A percentile compares a stretch with the other conserved stretches of the same genome.
Evolutionary conservation across 2,888 invertebrate genomes (phyloP).

Genomic region (Atrina japonica): DNA sequence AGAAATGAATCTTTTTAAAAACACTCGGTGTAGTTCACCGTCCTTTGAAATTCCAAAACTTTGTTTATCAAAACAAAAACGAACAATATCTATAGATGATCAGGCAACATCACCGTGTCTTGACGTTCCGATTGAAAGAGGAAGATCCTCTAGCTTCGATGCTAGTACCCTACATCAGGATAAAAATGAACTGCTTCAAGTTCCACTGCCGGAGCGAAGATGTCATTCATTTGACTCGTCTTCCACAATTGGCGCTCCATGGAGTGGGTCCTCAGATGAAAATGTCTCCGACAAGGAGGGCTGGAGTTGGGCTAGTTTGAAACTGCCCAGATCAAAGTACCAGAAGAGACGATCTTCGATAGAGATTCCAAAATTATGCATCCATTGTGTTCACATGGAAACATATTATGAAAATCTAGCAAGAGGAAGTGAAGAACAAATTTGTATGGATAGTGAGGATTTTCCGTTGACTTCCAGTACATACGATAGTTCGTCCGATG

Average conservation of each 20-base stretch:
- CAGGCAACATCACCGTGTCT: slow-evolving; percentile 37
- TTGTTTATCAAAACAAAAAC: slow-evolving; percentile 67
- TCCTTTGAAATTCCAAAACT: slow-evolving; percentile 74
- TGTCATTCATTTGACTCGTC: slow-evolving; percentile 72
- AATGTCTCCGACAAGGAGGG: slow-evolving; percentile 58
- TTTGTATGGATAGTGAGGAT: slow-evolving; percentile 38
- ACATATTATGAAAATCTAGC: slow-evolving; percentile 54
- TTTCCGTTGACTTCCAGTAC: slow-evolving; percentile 52
- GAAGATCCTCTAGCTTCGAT: slow-evolving; percentile 75
- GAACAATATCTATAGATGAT: slow-evolving; percentile 53
- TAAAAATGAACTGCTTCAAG: slow-evolving; percentile 49
- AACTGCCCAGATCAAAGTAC: slow-evolving; percentile 48
- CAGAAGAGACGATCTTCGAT: slow-evolving; percentile 66
- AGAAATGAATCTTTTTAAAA: slow-evolving; percentile 68
- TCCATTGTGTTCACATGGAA: slow-evolving; percentile 77
- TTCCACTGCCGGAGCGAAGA: slow-evolving; percentile 60
- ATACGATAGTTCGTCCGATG: slow-evolving; percentile 53
- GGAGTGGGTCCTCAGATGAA: slow-evolving; percentile 66
- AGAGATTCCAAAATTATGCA: slow-evolving; percentile 76
- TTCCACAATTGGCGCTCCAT: slow-evolving; percentile 42
- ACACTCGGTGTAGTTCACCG: slow-evolving; percentile 66
- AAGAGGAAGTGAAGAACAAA: slow-evolving; percentile 25
- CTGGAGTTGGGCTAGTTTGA: slow-evolving; percentile 51
- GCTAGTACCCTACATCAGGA: slow-evolving; percentile 63
- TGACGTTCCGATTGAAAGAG: slow-evolving; percentile 67